phyloP scores from a whole-genome alignment of 2,797 vertebrate species.

The Ciconia nigra region DNA sequence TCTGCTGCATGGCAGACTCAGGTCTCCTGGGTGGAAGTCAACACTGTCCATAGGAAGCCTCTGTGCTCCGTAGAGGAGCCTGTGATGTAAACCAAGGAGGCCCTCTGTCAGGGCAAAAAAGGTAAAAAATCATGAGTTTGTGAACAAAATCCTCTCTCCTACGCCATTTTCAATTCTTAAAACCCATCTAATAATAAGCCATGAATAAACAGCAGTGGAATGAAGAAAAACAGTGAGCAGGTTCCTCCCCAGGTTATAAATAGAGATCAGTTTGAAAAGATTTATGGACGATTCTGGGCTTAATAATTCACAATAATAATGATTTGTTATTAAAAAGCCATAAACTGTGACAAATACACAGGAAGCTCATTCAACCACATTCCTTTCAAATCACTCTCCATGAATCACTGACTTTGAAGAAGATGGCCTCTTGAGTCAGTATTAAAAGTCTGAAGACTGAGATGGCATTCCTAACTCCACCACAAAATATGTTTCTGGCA shows the following conservation, averaged over 20 bases:
- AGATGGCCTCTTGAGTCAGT: slow-evolving; percentile 43
- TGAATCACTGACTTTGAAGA: slow-evolving; percentile 50
- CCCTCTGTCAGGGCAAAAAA: background rate
- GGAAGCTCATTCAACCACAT: slow-evolving; percentile 38
- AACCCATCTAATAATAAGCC: background rate
- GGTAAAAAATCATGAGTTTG: background rate
- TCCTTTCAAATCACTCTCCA: slow-evolving; percentile 13
- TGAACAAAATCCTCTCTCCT: background rate
- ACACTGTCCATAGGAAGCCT: background rate
- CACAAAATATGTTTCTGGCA: slow-evolving; percentile 28
- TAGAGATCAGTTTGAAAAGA: background rate
- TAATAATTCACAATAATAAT: slow-evolving; percentile 1
- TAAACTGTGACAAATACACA: slow-evolving; percentile 45
- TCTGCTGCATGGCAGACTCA: background rate
- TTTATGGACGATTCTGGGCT: background rate
- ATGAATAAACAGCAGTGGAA: background rate
- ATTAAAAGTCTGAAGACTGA: slow-evolving; percentile 5
- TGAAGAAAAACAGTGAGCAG: slow-evolving; percentile 15
- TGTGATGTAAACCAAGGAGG: rapidly evolving
- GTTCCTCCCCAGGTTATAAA: slow-evolving; percentile 40
- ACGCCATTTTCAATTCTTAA: background rate
- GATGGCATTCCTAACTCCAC: slow-evolving; percentile 36
- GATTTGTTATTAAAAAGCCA: slow-evolving; percentile 37
- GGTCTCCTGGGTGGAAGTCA: background rate
- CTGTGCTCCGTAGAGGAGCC: background rate